Evolutionary conservation across 2,113 vertebrate species (phyloP), one percentile per base, ranked within the genome.

Genomic region (Oxygymnocypris stewartii): DNA sequence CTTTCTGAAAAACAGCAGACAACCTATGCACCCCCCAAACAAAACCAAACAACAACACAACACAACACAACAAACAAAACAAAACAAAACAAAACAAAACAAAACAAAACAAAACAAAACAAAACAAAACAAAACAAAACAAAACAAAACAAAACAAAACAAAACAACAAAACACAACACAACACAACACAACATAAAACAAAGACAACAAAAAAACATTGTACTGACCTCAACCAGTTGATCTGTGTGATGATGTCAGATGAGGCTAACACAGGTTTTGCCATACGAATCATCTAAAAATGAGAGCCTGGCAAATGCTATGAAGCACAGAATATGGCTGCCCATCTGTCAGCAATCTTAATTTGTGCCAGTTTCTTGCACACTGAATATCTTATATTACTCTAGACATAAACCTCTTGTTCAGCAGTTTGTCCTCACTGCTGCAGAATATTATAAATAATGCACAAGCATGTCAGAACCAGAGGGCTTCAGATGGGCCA

Each of bases 291-390:
- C 78, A 69, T 57, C 47, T 44, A 14, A 47, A 73, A 74, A 76
- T n/a, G 37, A 54, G 57, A 47, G 37, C 77, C 49, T 81, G 82
- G 69, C 82, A 84, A 86, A 51, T 79, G 76, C 11, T 69, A 57
- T 54, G 83, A 54, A 84, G 80, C 79, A 77, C 31, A 71, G 37
- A 82, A 51, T 28, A 44, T 37, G 71, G 47, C 82, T 47, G 65
- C 69, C 87, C 87, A 88, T 88, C 87, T 88, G 87, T 85, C 80
- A 49, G 80, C 63, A 49, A 76, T 86, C 76, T 79, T 86, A 49
- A 63, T 51, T 35, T 69, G 73, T 67, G 49, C 61, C 47, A 84
- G 82, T 84, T 87, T 76, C 31, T 67, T 73, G 84, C 20, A 61
- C 44, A 65, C 54, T 49, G 74, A 61, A 54, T 65, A 44, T 63